Base-by-base conservation (phyloP, 2,888 invertebrate genomes). In the Tubulanus polymorphus region DNA sequence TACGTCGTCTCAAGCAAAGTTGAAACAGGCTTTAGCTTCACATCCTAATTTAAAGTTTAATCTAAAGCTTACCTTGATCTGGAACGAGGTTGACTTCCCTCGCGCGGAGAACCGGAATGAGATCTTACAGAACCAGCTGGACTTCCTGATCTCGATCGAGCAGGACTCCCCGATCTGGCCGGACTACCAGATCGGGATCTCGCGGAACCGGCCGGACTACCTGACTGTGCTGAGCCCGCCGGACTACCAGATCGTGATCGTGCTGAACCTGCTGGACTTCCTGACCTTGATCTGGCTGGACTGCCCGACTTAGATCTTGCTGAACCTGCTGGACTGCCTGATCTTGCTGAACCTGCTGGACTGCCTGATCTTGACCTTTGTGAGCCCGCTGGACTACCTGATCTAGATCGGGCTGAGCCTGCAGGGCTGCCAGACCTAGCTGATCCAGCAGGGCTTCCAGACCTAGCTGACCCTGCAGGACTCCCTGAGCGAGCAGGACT, bases 401-500 rank as follows among this genome's bases (percentile, higher is more conserved):
- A 41, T 5, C 41, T 23, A 8, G 6, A n/a, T n/a, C n/a, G 20
- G 6, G 5, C 41, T 20, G 41, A 41, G 6, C 41, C 3, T 8
- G 41, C 41, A 8, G 41, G 41, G 15, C 41, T 41, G 5, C 41
- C 41, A 41, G 41, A 41, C 3, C 41, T 23, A 8, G 6, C 15
- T 5, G 5, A 15, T 20, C 23, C 20, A 41, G 41, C 41, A 8
- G 41, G 15, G 41, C 41, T 41, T 41, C 6, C 41, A 41, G 41
- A 41, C 6, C 6, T 23, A 41, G 23, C 15, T 41, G 41, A 41
- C 41, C 41, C 23, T 8, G 15, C 6, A 41, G 41, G 41, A 15
- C 41, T 41, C 15, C 41, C 41, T 41, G 41, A 41, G 6, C 41
- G 20, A 41, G 41, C 41, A 20, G 41, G 41, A 23, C 41, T 41